Evolutionary conservation across 2,888 invertebrate species (phyloP).

Genomic region (Eumerus sabulonum): DNA sequence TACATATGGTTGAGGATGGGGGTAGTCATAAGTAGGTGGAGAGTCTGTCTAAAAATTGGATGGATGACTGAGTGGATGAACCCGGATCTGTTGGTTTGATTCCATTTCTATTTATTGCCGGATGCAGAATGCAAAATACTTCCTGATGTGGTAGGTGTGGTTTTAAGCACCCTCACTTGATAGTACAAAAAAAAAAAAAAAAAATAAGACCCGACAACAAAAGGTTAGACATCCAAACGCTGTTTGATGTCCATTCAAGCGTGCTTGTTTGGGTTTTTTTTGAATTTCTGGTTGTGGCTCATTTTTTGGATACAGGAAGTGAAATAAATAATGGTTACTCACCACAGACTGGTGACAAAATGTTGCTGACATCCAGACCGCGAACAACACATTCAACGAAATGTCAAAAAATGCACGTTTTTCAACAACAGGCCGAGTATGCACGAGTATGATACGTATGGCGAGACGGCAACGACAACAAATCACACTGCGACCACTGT

Average conservation of each 20-base stretch:
- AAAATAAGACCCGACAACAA: no score
- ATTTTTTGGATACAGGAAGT: slow-evolving; percentile 1
- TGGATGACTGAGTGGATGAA: slow-evolving; percentile 50
- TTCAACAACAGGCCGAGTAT: no score
- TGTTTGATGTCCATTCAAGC: slow-evolving; percentile 62
- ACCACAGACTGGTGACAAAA: slow-evolving; percentile 47
- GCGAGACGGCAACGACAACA: no score
- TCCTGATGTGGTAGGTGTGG: slow-evolving; percentile 56
- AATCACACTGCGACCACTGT: no score
- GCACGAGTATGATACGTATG: no score
- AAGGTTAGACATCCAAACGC: no score
- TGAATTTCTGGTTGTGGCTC: slow-evolving; percentile 6
- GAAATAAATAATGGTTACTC: slow-evolving; percentile 16
- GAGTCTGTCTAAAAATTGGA: slow-evolving; percentile 48
- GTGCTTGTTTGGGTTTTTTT: slow-evolving; percentile 15
- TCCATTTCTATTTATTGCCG: slow-evolving; percentile 56
- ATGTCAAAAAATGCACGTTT: slow-evolving; percentile 52
- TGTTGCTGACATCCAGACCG: slow-evolving; percentile 62
- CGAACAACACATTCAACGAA: slow-evolving; percentile 45
- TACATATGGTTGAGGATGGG: neutral
- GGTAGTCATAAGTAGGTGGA: no score
- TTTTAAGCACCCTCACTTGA: neutral
- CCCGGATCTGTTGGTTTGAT: slow-evolving; percentile 56
- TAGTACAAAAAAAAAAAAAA: slow-evolving; percentile 18
- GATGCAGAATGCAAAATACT: slow-evolving; percentile 59